Conservation (phyloP, 2,113 vertebrate species). For the Halcyon malimbica region DNA sequence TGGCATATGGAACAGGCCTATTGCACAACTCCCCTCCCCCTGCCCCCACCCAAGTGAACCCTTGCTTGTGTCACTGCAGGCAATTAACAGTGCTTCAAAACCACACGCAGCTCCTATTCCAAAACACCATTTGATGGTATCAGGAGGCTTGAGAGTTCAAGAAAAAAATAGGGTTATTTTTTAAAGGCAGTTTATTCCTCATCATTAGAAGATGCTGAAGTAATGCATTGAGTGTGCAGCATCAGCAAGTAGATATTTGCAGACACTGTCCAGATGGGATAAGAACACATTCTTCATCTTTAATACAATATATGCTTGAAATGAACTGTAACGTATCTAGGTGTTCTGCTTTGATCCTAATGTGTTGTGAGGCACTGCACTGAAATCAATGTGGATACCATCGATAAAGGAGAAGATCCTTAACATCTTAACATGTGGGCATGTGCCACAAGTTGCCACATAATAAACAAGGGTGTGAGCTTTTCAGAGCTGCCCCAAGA, state of each 20-base stretch:
- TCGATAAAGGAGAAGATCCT: background rate
- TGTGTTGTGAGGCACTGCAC: fast-evolving
- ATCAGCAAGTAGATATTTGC: background rate
- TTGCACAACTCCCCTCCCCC: background rate
- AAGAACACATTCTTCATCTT: background rate
- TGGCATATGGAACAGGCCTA: background rate
- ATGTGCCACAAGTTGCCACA: background rate
- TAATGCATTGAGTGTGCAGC: background rate
- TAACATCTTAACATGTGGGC: background rate
- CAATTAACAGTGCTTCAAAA: slow-evolving; percentile 35
- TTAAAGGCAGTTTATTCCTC: background rate
- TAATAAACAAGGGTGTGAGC: background rate
- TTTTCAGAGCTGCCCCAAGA: background rate
- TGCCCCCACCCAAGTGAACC: background rate
- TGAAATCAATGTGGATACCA: background rate
- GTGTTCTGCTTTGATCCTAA: slow-evolving; percentile 40
- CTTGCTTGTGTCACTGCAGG: slow-evolving; percentile 13
- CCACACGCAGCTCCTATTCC: background rate
- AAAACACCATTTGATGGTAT: slow-evolving; percentile 21
- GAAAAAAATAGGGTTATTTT: background rate
- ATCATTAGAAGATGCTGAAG: background rate
- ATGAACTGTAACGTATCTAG: background rate
- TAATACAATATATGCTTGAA: background rate
- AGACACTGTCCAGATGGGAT: background rate
- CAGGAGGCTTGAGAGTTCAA: background rate